Evolutionary conservation across 2,113 vertebrate genomes (phyloP).

Genomic region (mouse (Mus musculus)): GRCm39 chr11:18385501-18386000

Average conservation of each 20-base stretch:
- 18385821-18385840: no score
- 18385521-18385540: slow-evolving; percentile 1
- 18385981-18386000: neutral
- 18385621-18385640: neutral
- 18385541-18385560: neutral
- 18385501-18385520: neutral
- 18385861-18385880: neutral
- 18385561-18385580: neutral
- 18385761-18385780: neutral
- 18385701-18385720: slow-evolving; percentile 25
- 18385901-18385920: neutral
- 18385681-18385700: neutral
- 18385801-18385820: neutral
- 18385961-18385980: neutral
- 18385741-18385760: neutral
- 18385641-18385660: neutral
- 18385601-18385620: neutral
- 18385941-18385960: neutral
- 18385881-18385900: neutral
- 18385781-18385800: neutral
- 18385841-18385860: neutral
- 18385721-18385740: neutral
- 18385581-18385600: neutral
- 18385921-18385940: neutral
- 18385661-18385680: neutral